A percentile compares a stretch with the other conserved stretches of the same genome.
Evolutionary conservation across 2,888 invertebrate species (phyloP).

Genomic region (Xanthia togata): DNA sequence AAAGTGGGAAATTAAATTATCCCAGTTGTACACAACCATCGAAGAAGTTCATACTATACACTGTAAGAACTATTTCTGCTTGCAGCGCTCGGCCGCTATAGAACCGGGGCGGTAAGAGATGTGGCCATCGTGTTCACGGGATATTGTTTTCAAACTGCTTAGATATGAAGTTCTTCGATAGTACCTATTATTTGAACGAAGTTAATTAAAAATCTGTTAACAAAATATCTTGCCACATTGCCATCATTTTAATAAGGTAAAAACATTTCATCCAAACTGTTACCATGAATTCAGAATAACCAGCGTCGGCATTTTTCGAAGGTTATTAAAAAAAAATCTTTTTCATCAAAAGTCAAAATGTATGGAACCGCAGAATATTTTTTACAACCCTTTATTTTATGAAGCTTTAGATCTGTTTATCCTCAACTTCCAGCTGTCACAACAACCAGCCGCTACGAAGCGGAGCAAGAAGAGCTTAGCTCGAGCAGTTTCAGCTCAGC

Average conservation of each 20-base stretch:
- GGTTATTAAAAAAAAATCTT: neutral
- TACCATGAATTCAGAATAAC: too few relatives aligned
- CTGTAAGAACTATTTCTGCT: too few relatives aligned
- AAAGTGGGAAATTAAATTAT: neutral
- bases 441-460: constrained; percentile 91
- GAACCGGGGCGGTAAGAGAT: too few relatives aligned
- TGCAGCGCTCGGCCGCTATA: too few relatives aligned
- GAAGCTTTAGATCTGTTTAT: constrained; percentile 10
- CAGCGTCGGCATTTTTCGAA: neutral
- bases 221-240: neutral
- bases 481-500: constrained; percentile 96
- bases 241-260: neutral
- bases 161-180: too few relatives aligned
- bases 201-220: too few relatives aligned
- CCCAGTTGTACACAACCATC: neutral
- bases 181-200: neutral
- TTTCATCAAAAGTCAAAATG: neutral
- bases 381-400: neutral
- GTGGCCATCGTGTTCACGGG: too few relatives aligned
- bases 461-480: constrained; percentile 94
- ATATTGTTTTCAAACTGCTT: too few relatives aligned
- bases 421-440: constrained; percentile 74
- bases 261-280: neutral
- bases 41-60: too few relatives aligned
- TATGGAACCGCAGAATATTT: neutral